Evolutionary conservation across 2,888 invertebrate species (phyloP).

Genomic region (Encarsia formosa): DNA sequence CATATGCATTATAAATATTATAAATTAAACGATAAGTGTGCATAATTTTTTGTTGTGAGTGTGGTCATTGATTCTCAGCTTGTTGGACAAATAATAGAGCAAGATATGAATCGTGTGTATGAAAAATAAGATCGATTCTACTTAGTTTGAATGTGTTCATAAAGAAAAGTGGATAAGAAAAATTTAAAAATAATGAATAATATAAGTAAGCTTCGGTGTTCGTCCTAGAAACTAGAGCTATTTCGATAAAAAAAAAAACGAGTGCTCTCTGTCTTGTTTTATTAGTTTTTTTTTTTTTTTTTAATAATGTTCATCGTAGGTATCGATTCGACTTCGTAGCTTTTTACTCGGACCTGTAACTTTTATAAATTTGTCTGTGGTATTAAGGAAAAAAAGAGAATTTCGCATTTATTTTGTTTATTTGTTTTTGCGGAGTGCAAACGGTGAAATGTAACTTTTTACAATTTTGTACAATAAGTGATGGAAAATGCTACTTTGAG

Average conservation of each 20-base stretch:
- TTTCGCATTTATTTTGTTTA: constrained; percentile 4
- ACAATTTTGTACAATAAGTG: constrained; percentile 22
- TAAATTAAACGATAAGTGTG: constrained; percentile 9
- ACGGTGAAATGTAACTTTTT: constrained; percentile 24
- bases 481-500: constrained; percentile 3
- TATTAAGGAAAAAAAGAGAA: constrained; percentile 13
- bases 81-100: constrained; percentile 11
- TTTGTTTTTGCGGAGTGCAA: background rate
- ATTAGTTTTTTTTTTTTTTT: constrained; percentile 6
- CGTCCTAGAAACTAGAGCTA: constrained; percentile 30
- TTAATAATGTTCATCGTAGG: background rate
- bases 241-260: constrained; percentile 4
- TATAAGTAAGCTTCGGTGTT: constrained; percentile 36
- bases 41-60: constrained; percentile 21
- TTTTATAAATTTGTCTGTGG: constrained; percentile 20
- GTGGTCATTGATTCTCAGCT: constrained; percentile 22
- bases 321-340: constrained; percentile 6
- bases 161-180: constrained; percentile 13
- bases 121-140: background rate
- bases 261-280: constrained; percentile 19
- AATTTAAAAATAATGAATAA: constrained; percentile 18
- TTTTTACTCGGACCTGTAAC: constrained; percentile 9
- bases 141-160: constrained; percentile 25
- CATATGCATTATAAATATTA: constrained; percentile 21
- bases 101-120: background rate